A percentile compares a stretch with the other conserved stretches of the same genome.
phyloP scores from a whole-genome alignment of 2,113 vertebrate genomes.

The Oplegnathus fasciatus region DNA sequence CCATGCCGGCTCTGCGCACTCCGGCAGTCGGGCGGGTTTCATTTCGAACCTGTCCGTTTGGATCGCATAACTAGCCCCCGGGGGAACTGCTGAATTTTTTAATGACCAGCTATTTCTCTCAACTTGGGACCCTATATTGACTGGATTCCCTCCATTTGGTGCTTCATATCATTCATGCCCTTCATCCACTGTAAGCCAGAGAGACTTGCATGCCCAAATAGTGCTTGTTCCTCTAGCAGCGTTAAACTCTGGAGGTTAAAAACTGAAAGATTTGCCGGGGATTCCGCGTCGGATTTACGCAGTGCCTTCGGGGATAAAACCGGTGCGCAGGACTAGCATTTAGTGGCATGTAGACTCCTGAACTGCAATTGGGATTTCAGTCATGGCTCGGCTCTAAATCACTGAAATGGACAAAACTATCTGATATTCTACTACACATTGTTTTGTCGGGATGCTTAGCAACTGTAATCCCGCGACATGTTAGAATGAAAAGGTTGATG shows the following conservation, averaged over 20 bases:
- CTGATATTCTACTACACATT: not conserved
- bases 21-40: constrained; percentile 46
- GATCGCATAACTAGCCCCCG: not conserved
- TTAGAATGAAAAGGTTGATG: not conserved
- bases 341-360: not conserved
- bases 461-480: not conserved
- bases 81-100: not conserved
- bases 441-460: constrained; percentile 7
- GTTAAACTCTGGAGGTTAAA: constrained; percentile 58
- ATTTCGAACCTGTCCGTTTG: constrained; percentile 34
- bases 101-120: constrained; percentile 15
- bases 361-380: constrained; percentile 24
- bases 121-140: constrained; percentile 31
- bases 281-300: constrained; percentile 53
- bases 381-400: constrained; percentile 8
- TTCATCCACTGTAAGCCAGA: constrained; percentile 46
- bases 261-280: constrained; percentile 27
- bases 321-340: not conserved
- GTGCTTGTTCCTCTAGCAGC: constrained; percentile 19
- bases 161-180: constrained; percentile 29
- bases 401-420: constrained; percentile 24
- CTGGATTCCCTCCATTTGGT: constrained; percentile 33
- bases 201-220: constrained; percentile 30
- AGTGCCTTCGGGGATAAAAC: constrained; percentile 31
- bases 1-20: constrained; percentile 68